phyloP scores from a whole-genome alignment of 2,888 invertebrate genomes.

The Lepeophtheirus nordmannii region DNA sequence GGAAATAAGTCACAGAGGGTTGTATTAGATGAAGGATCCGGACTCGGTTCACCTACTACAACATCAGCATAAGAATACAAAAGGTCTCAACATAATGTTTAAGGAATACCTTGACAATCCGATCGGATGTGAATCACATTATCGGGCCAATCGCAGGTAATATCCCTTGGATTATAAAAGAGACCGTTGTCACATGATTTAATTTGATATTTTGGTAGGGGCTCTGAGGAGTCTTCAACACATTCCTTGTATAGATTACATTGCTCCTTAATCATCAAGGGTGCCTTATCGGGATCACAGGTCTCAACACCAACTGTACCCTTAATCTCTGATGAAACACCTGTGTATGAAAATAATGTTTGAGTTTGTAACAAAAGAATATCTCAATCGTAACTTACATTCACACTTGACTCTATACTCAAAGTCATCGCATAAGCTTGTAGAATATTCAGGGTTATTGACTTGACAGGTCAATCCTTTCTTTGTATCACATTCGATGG shows the following conservation, averaged over 20 bases:
- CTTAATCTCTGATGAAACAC: neutral
- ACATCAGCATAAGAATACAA: neutral
- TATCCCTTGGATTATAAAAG: constrained; percentile 48
- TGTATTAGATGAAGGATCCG: neutral
- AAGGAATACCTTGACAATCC: constrained; percentile 37
- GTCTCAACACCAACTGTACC: constrained; percentile 8
- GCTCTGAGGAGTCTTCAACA: constrained; percentile 32
- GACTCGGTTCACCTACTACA: neutral
- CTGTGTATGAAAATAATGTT: neutral
- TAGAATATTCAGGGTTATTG: constrained; percentile 27
- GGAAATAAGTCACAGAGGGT: neutral
- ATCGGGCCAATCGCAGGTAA: constrained; percentile 50
- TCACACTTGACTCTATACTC: constrained; percentile 29
- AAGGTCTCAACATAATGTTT: neutral
- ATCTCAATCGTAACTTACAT: constrained; percentile 22
- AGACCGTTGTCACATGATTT: constrained; percentile 47
- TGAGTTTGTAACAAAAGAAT: too few species aligned
- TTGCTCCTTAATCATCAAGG: constrained; percentile 46
- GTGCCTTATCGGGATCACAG: constrained; percentile 41
- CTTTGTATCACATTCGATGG: constrained; percentile 58
- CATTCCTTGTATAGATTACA: constrained; percentile 57
- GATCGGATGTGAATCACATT: constrained; percentile 45
- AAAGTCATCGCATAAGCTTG: constrained; percentile 28
- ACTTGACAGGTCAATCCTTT: constrained; percentile 51
- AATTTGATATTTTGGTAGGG: constrained; percentile 39